phyloP scores from a whole-genome alignment of 2,797 vertebrate genomes.

The Amniataba percoides region DNA sequence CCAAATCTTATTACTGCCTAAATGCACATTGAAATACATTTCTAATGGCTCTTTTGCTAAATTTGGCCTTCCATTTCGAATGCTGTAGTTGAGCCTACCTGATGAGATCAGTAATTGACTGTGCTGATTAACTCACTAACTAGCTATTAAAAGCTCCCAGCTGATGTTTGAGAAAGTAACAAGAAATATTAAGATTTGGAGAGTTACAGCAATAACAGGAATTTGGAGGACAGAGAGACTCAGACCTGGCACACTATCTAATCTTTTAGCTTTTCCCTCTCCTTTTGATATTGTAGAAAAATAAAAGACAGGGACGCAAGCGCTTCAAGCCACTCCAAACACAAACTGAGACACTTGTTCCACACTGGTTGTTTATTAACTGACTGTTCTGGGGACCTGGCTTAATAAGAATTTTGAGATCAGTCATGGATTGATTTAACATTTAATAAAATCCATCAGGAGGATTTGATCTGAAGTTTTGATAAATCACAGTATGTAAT shows the following conservation, averaged over 20 bases:
- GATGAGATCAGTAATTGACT: slow-evolving; percentile 57
- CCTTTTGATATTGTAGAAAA: slow-evolving; percentile 19
- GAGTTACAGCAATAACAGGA: slow-evolving; percentile 23
- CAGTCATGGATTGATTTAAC: slow-evolving; percentile 69
- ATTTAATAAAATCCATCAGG: slow-evolving; percentile 70
- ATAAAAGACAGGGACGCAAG: not conserved
- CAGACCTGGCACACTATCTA: slow-evolving; percentile 20
- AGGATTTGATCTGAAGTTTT: slow-evolving; percentile 57
- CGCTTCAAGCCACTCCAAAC: slow-evolving; percentile 28
- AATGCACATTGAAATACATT: slow-evolving; percentile 43
- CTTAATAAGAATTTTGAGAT: slow-evolving; percentile 55
- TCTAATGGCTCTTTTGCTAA: slow-evolving; percentile 30
- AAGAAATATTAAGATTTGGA: slow-evolving; percentile 29
- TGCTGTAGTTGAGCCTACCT: slow-evolving; percentile 28
- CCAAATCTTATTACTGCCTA: slow-evolving; percentile 20
- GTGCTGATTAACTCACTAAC: slow-evolving; percentile 43
- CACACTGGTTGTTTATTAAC: slow-evolving; percentile 58
- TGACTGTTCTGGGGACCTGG: slow-evolving; percentile 52
- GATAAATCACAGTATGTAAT: slow-evolving; percentile 63
- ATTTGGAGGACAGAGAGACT: slow-evolving; percentile 10
- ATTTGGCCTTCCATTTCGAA: slow-evolving; percentile 23
- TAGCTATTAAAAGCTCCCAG: slow-evolving; percentile 37
- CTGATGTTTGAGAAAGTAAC: slow-evolving; percentile 40
- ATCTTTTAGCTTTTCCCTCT: slow-evolving; percentile 17
- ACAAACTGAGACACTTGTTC: slow-evolving; percentile 7